Percentiles rank a stretch among this genome's conserved stretches.
phyloP scores from a whole-genome alignment of 2,888 invertebrate genomes.

The Schizaphis graminum region DNA sequence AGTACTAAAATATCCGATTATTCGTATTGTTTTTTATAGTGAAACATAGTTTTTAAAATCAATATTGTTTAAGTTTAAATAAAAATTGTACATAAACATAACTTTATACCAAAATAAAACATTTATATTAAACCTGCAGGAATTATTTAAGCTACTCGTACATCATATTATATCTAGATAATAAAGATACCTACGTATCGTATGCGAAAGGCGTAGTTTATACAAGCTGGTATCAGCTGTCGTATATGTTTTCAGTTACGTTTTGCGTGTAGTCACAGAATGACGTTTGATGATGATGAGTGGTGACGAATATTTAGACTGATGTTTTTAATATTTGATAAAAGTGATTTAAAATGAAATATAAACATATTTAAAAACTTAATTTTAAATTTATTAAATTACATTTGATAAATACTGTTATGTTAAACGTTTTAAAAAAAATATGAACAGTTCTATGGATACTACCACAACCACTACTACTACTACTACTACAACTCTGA shows the following conservation, averaged over 20 bases:
- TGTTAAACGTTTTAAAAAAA: conserved; percentile 38
- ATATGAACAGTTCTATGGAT: conserved; percentile 37
- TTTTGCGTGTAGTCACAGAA: conserved; percentile 49
- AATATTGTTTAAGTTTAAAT: not conserved
- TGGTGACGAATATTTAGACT: not conserved
- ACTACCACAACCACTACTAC: conserved; percentile 23
- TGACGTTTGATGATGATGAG: conserved; percentile 45
- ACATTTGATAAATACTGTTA: not conserved
- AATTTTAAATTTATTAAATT: not conserved
- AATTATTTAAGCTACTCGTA: not conserved
- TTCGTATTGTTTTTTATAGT: not conserved
- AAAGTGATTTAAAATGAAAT: not conserved
- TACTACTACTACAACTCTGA: conserved; percentile 17
- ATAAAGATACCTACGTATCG: conserved; percentile 1
- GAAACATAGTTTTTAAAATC: not conserved
- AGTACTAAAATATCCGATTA: not conserved
- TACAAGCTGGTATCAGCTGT: conserved; percentile 13
- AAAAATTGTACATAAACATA: not conserved
- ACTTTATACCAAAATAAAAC: not conserved
- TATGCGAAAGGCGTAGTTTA: conserved; percentile 29
- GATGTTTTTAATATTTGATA: not conserved
- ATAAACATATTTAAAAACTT: not conserved
- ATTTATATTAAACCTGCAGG: not conserved
- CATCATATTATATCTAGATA: not conserved
- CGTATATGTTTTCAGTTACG: conserved; percentile 54